Evolutionary conservation across 2,888 invertebrate species (phyloP).

Genomic region (Hybos culiciformis): DNA sequence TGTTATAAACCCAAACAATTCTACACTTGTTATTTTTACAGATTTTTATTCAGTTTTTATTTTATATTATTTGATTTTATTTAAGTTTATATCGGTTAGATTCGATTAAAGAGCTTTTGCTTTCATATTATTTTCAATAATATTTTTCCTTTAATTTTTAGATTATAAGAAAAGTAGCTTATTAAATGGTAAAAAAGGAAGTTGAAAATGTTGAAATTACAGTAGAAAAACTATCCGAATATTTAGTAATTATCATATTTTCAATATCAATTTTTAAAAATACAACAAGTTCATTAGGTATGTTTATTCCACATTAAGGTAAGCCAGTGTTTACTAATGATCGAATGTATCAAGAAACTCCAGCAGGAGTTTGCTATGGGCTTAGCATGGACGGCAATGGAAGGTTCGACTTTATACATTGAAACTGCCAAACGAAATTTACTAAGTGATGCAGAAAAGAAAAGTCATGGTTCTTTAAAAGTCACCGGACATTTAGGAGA

Average conservation of each 20-base stretch:
- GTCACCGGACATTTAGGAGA: conserved; percentile 94
- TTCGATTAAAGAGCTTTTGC: too few species aligned
- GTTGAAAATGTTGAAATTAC: conserved; percentile 51
- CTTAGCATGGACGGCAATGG: conserved; percentile 99
- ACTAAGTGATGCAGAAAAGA: conserved; percentile 22
- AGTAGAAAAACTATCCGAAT: conserved; percentile 60
- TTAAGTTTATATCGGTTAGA: too few species aligned
- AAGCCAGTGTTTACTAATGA: conserved; percentile 94
- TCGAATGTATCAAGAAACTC: conserved; percentile 84
- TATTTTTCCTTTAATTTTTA: conserved; percentile 23
- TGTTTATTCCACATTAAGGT: too few species aligned
- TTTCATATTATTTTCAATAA: too few species aligned
- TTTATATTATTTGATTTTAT: too few species aligned
- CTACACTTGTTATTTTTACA: too few species aligned
- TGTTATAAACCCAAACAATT: too few species aligned
- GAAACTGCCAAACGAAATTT: conserved; percentile 63
- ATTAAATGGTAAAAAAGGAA: conserved; percentile 77
- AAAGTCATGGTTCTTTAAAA: conserved; percentile 50
- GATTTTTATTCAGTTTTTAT: too few species aligned
- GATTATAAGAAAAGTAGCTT: conserved; percentile 93
- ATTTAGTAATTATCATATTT: too few species aligned
- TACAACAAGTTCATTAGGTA: too few species aligned
- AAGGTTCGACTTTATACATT: conserved; percentile 92
- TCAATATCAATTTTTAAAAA: too few species aligned
- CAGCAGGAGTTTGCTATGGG: conserved; percentile 96